Percentiles rank a stretch among this genome's conserved stretches.
Evolutionary conservation across 2,797 vertebrate genomes (phyloP).

Genomic region (Delichon dasypus): DNA sequence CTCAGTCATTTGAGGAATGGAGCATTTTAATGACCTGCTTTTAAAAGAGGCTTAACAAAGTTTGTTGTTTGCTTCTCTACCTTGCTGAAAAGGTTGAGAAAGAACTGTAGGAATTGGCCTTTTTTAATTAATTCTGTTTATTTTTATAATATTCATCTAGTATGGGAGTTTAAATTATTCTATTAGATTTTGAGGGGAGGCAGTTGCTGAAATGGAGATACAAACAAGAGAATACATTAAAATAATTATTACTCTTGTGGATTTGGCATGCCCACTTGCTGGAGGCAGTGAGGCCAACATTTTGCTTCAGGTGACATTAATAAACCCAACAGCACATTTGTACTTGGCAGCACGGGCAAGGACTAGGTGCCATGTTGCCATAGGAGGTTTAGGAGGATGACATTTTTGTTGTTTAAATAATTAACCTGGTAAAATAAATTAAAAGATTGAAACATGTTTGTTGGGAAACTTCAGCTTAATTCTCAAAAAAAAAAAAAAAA

Average conservation of each 20-base stretch:
- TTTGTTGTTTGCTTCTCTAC: not conserved
- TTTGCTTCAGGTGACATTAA: constrained; percentile 43
- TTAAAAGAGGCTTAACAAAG: not conserved
- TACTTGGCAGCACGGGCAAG: constrained; percentile 13
- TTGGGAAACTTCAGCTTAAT: not conserved
- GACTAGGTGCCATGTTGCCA: constrained; percentile 11
- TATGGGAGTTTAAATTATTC: not conserved
- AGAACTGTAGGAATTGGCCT: not conserved
- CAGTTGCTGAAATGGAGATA: not conserved
- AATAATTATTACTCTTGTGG: not conserved
- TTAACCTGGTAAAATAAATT: not conserved
- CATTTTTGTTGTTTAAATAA: not conserved
- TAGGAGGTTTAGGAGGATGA: not conserved
- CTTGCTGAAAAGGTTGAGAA: not conserved
- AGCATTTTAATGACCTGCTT: not conserved
- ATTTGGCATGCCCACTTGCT: not conserved
- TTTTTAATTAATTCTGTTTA: not conserved
- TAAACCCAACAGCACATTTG: constrained; percentile 18
- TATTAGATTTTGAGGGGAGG: not conserved
- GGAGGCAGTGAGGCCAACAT: not conserved
- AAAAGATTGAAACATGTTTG: fast-evolving
- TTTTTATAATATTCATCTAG: not conserved
- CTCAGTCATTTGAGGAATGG: not conserved
- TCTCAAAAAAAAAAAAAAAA: not conserved
- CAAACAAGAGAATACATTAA: not conserved